These are phyloP conservation scores for Orgyia antiqua DNA, from an alignment of 2,888 invertebrate genomes.

Conservation along the genomic window DNA sequence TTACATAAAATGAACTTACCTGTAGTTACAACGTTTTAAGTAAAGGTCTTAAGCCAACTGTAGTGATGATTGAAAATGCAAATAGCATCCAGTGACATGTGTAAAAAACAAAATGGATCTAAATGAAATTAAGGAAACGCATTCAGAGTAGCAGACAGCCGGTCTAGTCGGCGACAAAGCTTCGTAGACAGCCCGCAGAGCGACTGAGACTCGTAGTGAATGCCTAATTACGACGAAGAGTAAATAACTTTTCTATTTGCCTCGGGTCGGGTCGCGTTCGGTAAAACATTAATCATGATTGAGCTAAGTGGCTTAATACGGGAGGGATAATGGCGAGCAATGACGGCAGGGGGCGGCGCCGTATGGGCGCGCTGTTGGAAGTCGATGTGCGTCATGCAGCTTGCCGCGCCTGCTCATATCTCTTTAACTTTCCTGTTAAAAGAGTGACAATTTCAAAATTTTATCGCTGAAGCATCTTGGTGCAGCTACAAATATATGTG, in stretches of 20 bases:
- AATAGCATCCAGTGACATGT: no score
- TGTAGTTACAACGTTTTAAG: no score
- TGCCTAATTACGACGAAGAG: slow-evolving; percentile 74
- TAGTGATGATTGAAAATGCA: no score
- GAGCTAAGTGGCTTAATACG: slow-evolving; percentile 79
- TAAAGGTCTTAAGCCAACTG: no score
- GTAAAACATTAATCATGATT: slow-evolving; percentile 79
- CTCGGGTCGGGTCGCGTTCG: slow-evolving; percentile 66
- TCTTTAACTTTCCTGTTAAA: no score
- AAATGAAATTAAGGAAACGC: slow-evolving; percentile 38
- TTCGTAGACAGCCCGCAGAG: slow-evolving; percentile 63
- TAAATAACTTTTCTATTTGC: slow-evolving; percentile 77
- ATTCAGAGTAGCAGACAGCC: slow-evolving; percentile 52
- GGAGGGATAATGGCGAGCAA: slow-evolving; percentile 73
- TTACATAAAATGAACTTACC: no score
- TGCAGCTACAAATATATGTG: no score
- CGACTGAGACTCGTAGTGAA: slow-evolving; percentile 63
- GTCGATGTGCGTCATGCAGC: slow-evolving; percentile 49
- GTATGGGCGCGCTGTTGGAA: slow-evolving; percentile 55
- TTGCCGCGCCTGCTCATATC: slow-evolving; percentile 15
- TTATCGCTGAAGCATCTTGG: no score
- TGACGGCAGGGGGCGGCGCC: slow-evolving; percentile 73
- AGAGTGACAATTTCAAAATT: no score
- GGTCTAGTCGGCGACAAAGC: slow-evolving; percentile 61
- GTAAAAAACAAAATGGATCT: slow-evolving; percentile 29